phyloP scores from a whole-genome alignment of 2,113 vertebrate genomes.

The Sorex araneus region DNA sequence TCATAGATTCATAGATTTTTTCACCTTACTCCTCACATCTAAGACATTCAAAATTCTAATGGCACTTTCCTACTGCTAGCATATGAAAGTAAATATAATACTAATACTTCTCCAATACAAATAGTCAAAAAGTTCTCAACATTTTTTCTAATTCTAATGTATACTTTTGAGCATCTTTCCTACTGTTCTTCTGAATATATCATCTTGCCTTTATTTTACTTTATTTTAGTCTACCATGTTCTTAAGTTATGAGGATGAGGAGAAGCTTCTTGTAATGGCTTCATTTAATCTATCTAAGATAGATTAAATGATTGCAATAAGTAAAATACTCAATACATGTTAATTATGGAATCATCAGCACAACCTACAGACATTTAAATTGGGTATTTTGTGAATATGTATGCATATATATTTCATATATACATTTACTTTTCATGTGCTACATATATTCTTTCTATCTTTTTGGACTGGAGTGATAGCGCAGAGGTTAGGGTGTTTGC shows the following conservation, averaged over 20 bases:
- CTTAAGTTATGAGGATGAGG: not conserved
- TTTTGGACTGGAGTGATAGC: no score
- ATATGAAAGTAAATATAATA: not conserved
- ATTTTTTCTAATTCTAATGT: not conserved
- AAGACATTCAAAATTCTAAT: conserved; percentile 8
- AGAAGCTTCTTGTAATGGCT: no score
- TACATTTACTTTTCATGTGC: not conserved
- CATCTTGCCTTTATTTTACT: not conserved
- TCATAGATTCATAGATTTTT: not conserved
- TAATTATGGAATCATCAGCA: not conserved
- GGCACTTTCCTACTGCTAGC: not conserved
- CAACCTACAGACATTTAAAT: not conserved
- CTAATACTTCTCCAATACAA: not conserved
- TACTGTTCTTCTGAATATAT: not conserved
- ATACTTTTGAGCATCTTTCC: not conserved
- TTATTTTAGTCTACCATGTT: not conserved
- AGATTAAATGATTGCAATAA: not conserved
- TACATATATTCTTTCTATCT: not conserved
- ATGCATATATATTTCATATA: not conserved
- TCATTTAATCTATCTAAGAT: no score
- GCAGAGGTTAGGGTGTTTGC: no score
- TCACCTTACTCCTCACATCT: not conserved
- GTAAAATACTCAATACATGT: not conserved
- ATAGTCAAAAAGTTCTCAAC: not conserved
- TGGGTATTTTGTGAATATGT: not conserved